Base-by-base conservation (phyloP, 2,113 vertebrate species). In the Muntiacus reevesi region DNA sequence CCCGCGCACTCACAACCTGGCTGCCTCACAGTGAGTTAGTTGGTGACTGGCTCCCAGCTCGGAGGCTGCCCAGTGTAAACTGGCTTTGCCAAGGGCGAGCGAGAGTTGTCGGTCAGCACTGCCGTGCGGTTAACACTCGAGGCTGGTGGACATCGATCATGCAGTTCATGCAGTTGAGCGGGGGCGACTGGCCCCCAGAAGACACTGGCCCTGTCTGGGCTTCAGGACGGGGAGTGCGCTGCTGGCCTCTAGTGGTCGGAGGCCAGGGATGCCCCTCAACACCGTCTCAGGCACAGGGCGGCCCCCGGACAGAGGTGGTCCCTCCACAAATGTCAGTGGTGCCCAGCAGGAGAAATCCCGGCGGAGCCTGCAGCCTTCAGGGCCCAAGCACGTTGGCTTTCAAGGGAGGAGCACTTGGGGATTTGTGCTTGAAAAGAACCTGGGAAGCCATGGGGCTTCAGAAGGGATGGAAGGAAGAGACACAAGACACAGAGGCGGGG, bases 61-160 rank as follows among this genome's bases (percentile, higher is more conserved):
- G 19, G 79, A n/a, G 33, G 30, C 43, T 40, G 30, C 16, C 15
- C 28, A 2, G 54, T 40, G 0, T 43, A 17, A 25, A 3, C 57
- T 3, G 43, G 17, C 30, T 45, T 2, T 52, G 86, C 52, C 28
- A 28, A 57, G 54, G 52, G 10, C 9, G 12, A 8, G 59, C 47
- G 55, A 45, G 60, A 23, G 16, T 40, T 15, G 19, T 2, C 9
- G 3, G 36, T 45, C 23, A n/a, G 76, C 17, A 6, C 40, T 59
- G 62, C 11, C 16, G 55, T 4, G 13, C 36, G 16, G 28, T 6
- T 6, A 10, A 11, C 36, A 17, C 50, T 43, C 28, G 19, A 59
- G 11, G 21, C 30, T 36, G 21, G 19, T 6, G 40, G 27, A 0
- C 1, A 0, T 17, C 1, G 5, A 25, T n/a, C 0, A 2, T 33